A percentile compares a stretch with the other conserved stretches of the same genome.
Conservation (phyloP, 1,140 invertebrate genomes). For the Pectinophora gossypiella region DNA sequence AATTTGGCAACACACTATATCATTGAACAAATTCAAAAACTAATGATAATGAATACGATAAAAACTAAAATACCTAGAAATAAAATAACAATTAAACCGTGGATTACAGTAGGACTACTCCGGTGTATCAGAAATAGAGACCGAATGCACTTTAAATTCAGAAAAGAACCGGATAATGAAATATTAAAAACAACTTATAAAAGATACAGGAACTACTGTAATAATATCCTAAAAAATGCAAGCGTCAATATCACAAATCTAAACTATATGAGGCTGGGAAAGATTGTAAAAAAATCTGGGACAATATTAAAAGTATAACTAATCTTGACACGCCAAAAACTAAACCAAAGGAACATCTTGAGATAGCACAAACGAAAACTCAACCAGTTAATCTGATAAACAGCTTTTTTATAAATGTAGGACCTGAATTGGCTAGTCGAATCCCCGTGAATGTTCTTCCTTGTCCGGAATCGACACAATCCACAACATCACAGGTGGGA, state of each 20-base stretch:
- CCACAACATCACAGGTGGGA: not conserved
- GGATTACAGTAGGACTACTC: slow-evolving; percentile 8
- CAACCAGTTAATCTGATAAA: not conserved
- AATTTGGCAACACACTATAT: not conserved
- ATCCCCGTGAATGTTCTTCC: not conserved
- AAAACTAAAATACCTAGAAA: not conserved
- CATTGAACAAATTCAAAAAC: not conserved
- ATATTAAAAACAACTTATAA: slow-evolving; percentile 6
- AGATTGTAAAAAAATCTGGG: not conserved
- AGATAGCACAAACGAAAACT: not conserved
- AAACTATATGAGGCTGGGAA: not conserved
- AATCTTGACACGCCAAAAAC: not conserved
- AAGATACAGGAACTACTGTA: slow-evolving; percentile 8
- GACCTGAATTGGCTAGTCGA: not conserved
- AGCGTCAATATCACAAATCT: not conserved
- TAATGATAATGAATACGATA: not conserved
- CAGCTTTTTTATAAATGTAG: not conserved
- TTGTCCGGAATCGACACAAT: not conserved
- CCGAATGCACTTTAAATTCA: not conserved
- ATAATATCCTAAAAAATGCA: slow-evolving; percentile 9
- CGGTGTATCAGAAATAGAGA: slow-evolving; percentile 8
- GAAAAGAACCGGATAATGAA: not conserved
- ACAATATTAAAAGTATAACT: not conserved
- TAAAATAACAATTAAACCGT: slow-evolving; percentile 5
- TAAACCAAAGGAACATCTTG: not conserved